Conservation (phyloP, 2,888 invertebrate species). For the Erpobdella octoculata region DNA sequence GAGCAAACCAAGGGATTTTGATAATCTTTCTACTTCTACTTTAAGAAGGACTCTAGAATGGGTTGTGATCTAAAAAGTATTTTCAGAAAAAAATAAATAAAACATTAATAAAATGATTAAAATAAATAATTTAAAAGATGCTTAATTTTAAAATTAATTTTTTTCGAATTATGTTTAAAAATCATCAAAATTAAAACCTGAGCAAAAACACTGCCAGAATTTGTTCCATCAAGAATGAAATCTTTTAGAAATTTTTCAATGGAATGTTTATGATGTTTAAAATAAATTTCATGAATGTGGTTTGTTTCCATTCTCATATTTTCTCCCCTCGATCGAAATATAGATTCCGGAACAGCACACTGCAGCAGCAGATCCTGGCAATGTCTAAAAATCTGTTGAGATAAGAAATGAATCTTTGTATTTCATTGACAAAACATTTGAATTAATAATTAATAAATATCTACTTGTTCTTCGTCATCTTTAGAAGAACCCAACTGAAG, state of each 20-base stretch:
- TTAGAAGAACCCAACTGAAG: background rate
- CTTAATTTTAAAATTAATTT: background rate
- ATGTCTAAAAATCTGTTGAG: constrained; percentile 33
- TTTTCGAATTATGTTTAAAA: background rate
- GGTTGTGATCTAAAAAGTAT: constrained; percentile 42
- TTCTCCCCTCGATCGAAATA: background rate
- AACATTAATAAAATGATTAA: background rate
- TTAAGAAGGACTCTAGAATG: constrained; percentile 42
- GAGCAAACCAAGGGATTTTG: constrained; percentile 32
- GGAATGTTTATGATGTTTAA: no score
- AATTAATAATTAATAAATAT: background rate
- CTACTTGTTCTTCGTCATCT: background rate
- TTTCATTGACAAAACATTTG: background rate
- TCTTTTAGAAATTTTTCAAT: no score
- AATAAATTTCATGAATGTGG: background rate
- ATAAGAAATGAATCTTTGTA: no score
- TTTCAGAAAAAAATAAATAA: constrained; percentile 9
- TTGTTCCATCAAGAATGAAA: no score
- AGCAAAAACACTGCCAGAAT: background rate
- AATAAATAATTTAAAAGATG: constrained; percentile 29
- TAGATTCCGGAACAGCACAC: constrained; percentile 38
- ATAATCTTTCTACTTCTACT: constrained; percentile 36
- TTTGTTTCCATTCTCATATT: background rate
- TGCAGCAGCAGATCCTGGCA: constrained; percentile 40
- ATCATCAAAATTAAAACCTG: background rate